Percentiles rank a stretch among this genome's conserved stretches.
Conservation (phyloP, 2,797 vertebrate genomes). For the Cebuella pygmaea region DNA sequence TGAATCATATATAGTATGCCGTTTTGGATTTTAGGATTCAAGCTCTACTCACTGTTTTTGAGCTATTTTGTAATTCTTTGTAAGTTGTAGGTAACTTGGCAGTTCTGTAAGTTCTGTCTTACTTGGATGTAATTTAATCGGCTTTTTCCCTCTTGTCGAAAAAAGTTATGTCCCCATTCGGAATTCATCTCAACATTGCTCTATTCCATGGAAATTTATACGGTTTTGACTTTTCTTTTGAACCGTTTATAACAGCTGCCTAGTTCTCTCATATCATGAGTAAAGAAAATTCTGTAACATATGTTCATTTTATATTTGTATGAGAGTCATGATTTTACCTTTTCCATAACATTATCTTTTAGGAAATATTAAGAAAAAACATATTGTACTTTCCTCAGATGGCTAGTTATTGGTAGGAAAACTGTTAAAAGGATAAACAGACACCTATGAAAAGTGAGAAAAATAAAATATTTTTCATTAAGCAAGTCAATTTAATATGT, state of each 20-base stretch:
- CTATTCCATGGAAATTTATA: not conserved
- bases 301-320: not conserved
- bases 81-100: not conserved
- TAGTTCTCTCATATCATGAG: not conserved
- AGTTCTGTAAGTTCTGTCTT: not conserved
- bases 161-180: not conserved
- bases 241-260: not conserved
- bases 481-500: not conserved
- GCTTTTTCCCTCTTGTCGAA: not conserved
- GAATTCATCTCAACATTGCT: not conserved
- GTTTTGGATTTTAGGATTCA: not conserved
- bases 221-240: not conserved
- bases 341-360: slow-evolving; percentile 36
- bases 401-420: not conserved
- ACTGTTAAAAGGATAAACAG: not conserved
- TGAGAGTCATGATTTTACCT: not conserved
- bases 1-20: not conserved
- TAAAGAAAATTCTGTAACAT: not conserved
- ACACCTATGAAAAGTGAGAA: not conserved
- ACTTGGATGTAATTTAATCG: not conserved
- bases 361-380: not conserved
- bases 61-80: not conserved
- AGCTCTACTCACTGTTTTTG: not conserved
- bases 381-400: not conserved
- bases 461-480: slow-evolving; percentile 17